Evolutionary conservation across 2,888 invertebrate species (phyloP).

Genomic region (Ophion ventricosus): DNA sequence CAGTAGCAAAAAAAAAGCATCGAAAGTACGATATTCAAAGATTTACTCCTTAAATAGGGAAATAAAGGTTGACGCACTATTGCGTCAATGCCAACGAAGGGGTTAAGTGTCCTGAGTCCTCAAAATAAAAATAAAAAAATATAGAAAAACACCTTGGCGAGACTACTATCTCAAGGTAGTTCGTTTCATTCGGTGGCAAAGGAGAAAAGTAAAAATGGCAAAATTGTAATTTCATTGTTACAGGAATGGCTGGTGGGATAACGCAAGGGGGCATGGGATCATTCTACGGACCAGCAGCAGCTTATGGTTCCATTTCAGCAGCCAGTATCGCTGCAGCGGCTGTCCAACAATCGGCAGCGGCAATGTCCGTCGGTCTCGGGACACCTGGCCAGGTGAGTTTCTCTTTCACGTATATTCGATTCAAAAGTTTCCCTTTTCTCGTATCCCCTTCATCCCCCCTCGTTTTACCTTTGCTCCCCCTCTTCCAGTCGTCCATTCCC

Average conservation of each 20-base stretch:
- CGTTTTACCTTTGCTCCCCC: not conserved
- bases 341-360: constrained; percentile 87
- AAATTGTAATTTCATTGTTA: constrained; percentile 69
- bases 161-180: not conserved
- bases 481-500: constrained; percentile 17
- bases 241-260: constrained; percentile 90
- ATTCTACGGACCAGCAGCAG: constrained; percentile 89
- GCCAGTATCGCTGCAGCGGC: constrained; percentile 89
- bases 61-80: no score
- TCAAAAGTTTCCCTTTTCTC: constrained; percentile 57
- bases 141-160: not conserved
- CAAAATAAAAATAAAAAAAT: no score
- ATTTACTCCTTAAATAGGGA: not conserved
- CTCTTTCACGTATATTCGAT: constrained; percentile 58
- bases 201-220: not conserved
- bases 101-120: no score
- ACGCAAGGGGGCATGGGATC: constrained; percentile 88
- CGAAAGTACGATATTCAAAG: not conserved
- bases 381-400: constrained; percentile 88
- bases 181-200: not conserved
- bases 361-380: constrained; percentile 88
- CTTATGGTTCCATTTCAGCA: constrained; percentile 89
- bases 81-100: no score
- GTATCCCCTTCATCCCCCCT: not conserved
- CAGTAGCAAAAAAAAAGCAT: no score